Evolutionary conservation across 1,140 invertebrate species (phyloP).

Genomic region (Bombus superbus): DNA sequence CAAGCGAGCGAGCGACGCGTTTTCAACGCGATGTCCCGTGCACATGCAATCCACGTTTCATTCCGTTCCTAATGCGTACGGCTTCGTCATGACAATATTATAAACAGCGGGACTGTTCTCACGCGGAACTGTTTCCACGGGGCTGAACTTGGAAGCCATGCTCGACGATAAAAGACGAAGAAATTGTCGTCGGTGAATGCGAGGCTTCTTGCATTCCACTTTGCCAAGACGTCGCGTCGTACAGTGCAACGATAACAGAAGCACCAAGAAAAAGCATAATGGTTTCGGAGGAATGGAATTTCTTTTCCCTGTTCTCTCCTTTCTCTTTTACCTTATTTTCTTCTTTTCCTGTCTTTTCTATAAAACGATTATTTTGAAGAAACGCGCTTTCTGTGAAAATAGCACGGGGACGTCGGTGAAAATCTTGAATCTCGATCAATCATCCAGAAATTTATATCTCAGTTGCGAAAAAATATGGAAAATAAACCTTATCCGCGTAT

Average conservation of each 20-base stretch:
- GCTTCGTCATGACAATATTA: conserved; percentile 35
- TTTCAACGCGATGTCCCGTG: neutral
- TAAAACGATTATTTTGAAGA: too few relatives aligned
- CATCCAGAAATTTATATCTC: too few relatives aligned
- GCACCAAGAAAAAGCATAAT: neutral
- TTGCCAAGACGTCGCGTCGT: neutral
- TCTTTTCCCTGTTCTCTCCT: neutral
- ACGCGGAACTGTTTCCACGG: neutral
- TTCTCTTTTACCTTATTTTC: neutral
- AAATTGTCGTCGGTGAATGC: conserved; percentile 10
- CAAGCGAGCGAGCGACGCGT: neutral
- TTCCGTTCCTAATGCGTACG: conserved; percentile 13
- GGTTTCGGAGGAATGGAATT: neutral
- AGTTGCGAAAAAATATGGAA: too few relatives aligned
- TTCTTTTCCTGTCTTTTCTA: neutral
- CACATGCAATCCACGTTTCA: too few relatives aligned
- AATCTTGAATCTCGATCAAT: too few relatives aligned
- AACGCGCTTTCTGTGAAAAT: too few relatives aligned
- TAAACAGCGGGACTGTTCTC: conserved; percentile 14
- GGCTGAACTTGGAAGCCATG: neutral
- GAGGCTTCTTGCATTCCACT: conserved; percentile 9
- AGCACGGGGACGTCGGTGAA: too few relatives aligned
- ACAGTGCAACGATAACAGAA: neutral
- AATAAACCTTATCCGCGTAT: too few relatives aligned
- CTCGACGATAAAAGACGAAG: conserved; percentile 27